A percentile compares a stretch with the other conserved stretches of the same genome.
phyloP scores from a whole-genome alignment of 2,113 vertebrate genomes.

The Cyrtonyx montezumae region DNA sequence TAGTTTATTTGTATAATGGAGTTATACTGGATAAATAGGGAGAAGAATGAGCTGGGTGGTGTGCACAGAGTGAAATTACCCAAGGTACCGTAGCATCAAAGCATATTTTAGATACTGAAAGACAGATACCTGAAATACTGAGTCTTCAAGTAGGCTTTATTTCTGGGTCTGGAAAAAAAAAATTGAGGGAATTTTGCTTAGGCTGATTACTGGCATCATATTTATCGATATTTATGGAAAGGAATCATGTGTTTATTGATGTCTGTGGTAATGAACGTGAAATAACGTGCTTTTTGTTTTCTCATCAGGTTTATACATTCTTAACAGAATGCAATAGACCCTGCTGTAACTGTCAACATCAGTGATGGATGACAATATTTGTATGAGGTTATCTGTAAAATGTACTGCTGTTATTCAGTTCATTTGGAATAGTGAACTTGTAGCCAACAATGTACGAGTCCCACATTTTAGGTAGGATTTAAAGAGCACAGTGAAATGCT shows the following conservation, averaged over 20 bases:
- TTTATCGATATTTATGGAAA: constrained; percentile 76
- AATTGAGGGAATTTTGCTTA: neutral
- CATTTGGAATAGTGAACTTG: constrained; percentile 73
- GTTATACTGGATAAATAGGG: constrained; percentile 41
- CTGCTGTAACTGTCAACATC: constrained; percentile 64
- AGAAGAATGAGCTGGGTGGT: constrained; percentile 22
- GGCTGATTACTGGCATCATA: constrained; percentile 64
- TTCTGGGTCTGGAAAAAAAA: neutral
- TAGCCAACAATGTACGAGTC: constrained; percentile 65
- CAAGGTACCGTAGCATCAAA: constrained; percentile 48
- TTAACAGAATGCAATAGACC: constrained; percentile 71
- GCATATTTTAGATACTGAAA: constrained; percentile 39
- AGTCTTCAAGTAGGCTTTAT: constrained; percentile 41
- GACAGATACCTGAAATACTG: neutral
- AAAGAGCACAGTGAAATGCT: constrained; percentile 71
- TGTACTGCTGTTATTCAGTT: constrained; percentile 68
- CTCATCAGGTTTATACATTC: constrained; percentile 72
- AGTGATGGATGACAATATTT: constrained; percentile 62
- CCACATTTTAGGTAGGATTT: constrained; percentile 72
- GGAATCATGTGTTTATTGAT: constrained; percentile 61
- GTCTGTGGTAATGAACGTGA: constrained; percentile 66
- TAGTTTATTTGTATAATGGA: constrained; percentile 21
- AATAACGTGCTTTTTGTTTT: constrained; percentile 71
- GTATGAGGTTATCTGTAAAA: constrained; percentile 66
- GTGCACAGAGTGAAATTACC: constrained; percentile 29